Evolutionary conservation across 2,888 invertebrate genomes (phyloP).

Genomic region (Tetranychus truncatus): DNA sequence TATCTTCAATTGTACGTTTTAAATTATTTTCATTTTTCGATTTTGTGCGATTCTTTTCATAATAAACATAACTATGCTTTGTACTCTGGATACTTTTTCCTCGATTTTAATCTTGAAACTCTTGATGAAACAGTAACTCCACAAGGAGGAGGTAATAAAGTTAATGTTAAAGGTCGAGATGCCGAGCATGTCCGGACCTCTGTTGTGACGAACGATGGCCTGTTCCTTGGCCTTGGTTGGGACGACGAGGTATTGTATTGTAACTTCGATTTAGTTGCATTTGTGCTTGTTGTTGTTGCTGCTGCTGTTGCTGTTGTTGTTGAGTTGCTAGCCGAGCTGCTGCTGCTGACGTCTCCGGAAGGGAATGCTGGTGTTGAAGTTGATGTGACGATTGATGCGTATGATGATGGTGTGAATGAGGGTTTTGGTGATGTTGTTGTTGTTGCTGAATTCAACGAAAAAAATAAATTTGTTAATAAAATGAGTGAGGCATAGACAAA

Average conservation of each 20-base stretch:
- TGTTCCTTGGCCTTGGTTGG: background rate
- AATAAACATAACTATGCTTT: background rate
- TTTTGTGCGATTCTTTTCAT: no score
- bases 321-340: background rate
- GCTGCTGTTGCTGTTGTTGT: background rate
- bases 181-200: slow-evolving; percentile 4
- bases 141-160: background rate
- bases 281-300: background rate
- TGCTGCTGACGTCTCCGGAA: background rate
- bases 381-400: slow-evolving; percentile 5
- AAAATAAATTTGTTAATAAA: no score
- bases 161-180: slow-evolving; percentile 8
- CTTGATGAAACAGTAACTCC: background rate
- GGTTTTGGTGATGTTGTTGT: background rate
- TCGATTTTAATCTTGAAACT: background rate
- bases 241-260: slow-evolving; percentile 7
- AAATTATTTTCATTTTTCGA: no score
- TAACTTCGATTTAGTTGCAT: background rate
- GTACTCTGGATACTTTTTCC: background rate
- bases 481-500: no score
- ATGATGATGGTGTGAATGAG: background rate
- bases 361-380: slow-evolving; percentile 9
- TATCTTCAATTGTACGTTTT: no score
- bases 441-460: background rate
- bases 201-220: background rate